Base-by-base conservation (phyloP, 2,113 vertebrate species). In the Salvelinus namaycush region DNA sequence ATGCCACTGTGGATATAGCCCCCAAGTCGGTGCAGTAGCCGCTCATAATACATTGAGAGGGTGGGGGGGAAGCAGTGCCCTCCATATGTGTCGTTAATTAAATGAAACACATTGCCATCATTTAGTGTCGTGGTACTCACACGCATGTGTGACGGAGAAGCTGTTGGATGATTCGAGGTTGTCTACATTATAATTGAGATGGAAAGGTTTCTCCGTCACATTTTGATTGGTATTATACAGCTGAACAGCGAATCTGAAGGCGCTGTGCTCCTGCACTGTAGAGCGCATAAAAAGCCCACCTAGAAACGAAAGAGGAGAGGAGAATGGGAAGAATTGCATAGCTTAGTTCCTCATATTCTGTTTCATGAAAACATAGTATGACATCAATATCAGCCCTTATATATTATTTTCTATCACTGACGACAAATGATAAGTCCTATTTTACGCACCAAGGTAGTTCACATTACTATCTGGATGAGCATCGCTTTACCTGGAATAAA, bases 211-310 rank as follows among this genome's bases (percentile, higher is more conserved):
- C 87, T 99, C 98, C 13, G 97, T 97, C 85, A 94, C 96, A 84
- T 99, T 99, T 93, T 99, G 98, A 93, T 99, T 99, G 79, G 97
- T 99, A 95, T 99, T 99, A 90, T 98, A 98, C 84, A 99, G 96
- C 93, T 99, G 97, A 87, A 99, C 97, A 62, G 97, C 97, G 87
- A 99, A 99, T 83, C 97, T 95, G 92, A 99, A 99, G 51, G 97
- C 97, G 84, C 98, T 99, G 95, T 99, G 97, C 90, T 99, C 98
- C 93, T 99, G 98, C 86, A 98, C 96, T 0, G 98, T 97, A 72
- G 97, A 97, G 90, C 97, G 95, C 95, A 98, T 97, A 91, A 99
- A 99, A 89, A 99, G 96, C 86, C 98, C 98, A 91, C 97, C 97
- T 99, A 88, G 11, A 78, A 88, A 78, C 86, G 84, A 69, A 84